A percentile compares a stretch with the other conserved stretches of the same genome.
phyloP scores from a whole-genome alignment of 2,797 vertebrate genomes.

The Anisognathus igniventris region DNA sequence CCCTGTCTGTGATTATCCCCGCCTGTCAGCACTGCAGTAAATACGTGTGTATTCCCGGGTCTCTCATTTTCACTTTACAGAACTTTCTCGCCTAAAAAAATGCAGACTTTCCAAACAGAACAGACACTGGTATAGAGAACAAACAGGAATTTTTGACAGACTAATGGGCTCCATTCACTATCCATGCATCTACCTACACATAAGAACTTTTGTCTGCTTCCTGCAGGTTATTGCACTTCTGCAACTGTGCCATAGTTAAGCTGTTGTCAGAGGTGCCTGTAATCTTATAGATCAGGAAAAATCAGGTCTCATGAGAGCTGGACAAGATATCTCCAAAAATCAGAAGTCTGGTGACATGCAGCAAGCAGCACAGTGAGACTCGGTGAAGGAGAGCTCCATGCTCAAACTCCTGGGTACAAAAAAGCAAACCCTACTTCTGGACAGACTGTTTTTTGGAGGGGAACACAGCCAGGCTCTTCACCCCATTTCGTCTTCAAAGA shows the following conservation, averaged over 20 bases:
- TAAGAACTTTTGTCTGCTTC: not conserved
- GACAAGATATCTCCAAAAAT: not conserved
- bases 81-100: not conserved
- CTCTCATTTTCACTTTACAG: not conserved
- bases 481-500: not conserved
- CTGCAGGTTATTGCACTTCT: not conserved
- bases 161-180: not conserved
- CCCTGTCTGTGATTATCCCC: not conserved
- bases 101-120: not conserved
- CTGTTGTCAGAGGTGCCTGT: not conserved
- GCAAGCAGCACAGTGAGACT: not conserved
- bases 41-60: not conserved
- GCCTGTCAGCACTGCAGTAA: not conserved
- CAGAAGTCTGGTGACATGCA: accelerated
- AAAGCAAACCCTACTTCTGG: not conserved
- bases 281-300: not conserved
- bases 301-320: not conserved
- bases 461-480: not conserved
- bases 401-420: not conserved
- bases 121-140: not conserved
- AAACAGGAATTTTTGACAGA: not conserved
- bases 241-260: not conserved
- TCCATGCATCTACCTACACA: not conserved
- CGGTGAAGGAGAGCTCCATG: not conserved
- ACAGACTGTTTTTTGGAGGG: not conserved